Base-by-base conservation (phyloP, 2,888 invertebrate species). In the Tolmerus cingulatus region DNA sequence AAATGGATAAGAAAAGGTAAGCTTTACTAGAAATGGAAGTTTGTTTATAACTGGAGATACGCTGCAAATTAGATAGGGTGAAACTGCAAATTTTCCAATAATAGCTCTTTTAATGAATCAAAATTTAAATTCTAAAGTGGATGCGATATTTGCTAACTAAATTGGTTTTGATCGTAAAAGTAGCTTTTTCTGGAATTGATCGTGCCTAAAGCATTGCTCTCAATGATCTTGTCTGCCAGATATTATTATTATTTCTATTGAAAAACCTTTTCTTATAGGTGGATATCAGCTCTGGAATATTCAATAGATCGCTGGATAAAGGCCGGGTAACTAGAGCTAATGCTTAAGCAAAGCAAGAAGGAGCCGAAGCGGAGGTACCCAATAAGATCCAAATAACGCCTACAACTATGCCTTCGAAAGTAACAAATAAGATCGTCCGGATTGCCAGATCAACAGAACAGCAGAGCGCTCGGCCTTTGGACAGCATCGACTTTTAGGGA, bases 261-360 rank as follows among this genome's bases (percentile, higher is more conserved):
- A 40, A 7, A 0, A 27, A 74, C n/a, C 51, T n/a, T 34, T 12
- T 86, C n/a, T 86, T 74, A 46, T 93, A 98, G 98, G 90, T 98
- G 98, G 98, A 95, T 98, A 92, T 97, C 98, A 89, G 98, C 98
- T 88, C 93, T 98, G 91, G 98, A 98, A 92, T 98, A 97, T 92
- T 98, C 98, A 88, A 98, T 98, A 93, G 98, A 98, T 93, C 95
- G 97, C 90, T 98, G 98, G 96, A 95, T 97, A 93, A 96, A 96
- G 93, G 96, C 96, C 90, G 92, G 92, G 90, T 93, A 93, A 92
- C 92, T 91, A 92, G 91, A 90, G 91, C 90, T 91, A 89, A 92
- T 91, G 89, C 89, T 90, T 34, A 91, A 90, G 90, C 90, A 91
- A 87, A 88, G 90, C 74, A 90, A 90, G 87, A 91, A 90, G 79